Percentiles rank a stretch among this genome's conserved stretches.
phyloP scores from a whole-genome alignment of 2,113 vertebrate genomes.

The Neodontobutis hainanensis region DNA sequence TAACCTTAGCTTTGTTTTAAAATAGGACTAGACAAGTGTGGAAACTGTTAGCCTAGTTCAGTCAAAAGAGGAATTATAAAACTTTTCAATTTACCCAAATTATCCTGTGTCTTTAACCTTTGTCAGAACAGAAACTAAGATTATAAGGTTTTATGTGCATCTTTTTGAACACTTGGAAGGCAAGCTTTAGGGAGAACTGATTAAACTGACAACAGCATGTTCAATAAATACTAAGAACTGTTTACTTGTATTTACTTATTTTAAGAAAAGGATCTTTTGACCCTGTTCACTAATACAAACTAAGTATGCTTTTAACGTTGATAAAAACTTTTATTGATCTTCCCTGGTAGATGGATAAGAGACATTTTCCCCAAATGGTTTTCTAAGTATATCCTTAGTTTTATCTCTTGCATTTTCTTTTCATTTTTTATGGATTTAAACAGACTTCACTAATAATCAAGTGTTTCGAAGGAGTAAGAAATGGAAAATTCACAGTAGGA shows the following conservation, averaged over 20 bases:
- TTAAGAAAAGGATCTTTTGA: constrained; percentile 24
- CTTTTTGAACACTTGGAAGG: not conserved
- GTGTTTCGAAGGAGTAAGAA: too few relatives aligned
- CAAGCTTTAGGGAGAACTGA: constrained; percentile 11
- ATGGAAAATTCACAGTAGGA: too few relatives aligned
- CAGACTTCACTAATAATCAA: too few relatives aligned
- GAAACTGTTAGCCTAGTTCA: constrained; percentile 23
- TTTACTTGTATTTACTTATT: constrained; percentile 4
- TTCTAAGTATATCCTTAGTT: not conserved
- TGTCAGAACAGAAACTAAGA: constrained; percentile 26
- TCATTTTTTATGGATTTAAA: too few relatives aligned
- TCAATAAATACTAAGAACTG: constrained; percentile 12
- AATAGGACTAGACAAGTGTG: not conserved
- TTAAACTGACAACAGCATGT: constrained; percentile 25
- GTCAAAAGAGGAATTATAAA: constrained; percentile 28
- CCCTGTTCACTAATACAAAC: constrained; percentile 32
- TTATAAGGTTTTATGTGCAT: constrained; percentile 8
- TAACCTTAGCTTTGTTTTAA: constrained; percentile 24
- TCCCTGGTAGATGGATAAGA: constrained; percentile 30
- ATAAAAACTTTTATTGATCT: constrained; percentile 41
- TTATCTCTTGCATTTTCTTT: too few relatives aligned
- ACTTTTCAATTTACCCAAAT: constrained; percentile 16
- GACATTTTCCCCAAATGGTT: constrained; percentile 3
- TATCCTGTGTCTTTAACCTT: constrained; percentile 26
- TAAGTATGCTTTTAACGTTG: constrained; percentile 26